These are phyloP conservation scores for Lochmaea crataegi DNA, from an alignment of 2,888 invertebrate genomes.

Conservation along the genomic window DNA sequence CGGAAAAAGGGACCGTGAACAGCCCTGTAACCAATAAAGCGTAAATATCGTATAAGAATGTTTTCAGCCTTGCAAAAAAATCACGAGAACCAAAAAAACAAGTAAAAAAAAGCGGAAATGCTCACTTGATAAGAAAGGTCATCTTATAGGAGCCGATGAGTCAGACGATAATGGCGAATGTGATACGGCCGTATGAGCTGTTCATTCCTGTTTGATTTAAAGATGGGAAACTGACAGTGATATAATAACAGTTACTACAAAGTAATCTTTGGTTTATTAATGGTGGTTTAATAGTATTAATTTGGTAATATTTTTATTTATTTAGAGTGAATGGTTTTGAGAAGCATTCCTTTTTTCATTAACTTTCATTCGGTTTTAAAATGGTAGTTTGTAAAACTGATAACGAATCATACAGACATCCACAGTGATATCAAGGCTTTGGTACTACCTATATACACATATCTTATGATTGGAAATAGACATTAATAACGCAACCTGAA, in stretches of 20 bases:
- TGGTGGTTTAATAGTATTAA: too few relatives aligned
- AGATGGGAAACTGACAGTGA: slow-evolving; percentile 1
- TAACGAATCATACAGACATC: too few relatives aligned
- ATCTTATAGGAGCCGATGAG: slow-evolving; percentile 45
- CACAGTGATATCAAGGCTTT: too few relatives aligned
- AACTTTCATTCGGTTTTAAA: too few relatives aligned
- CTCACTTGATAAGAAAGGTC: slow-evolving; percentile 47
- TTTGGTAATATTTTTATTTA: too few relatives aligned
- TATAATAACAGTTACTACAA: background rate
- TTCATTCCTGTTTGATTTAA: slow-evolving; percentile 13
- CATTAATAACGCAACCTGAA: too few relatives aligned
- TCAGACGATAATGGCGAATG: slow-evolving; percentile 48
- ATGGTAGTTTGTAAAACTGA: too few relatives aligned
- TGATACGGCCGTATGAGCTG: slow-evolving; percentile 6
- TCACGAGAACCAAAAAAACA: slow-evolving; percentile 8
- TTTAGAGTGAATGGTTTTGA: too few relatives aligned
- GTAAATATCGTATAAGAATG: background rate
- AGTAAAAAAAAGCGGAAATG: slow-evolving; percentile 37
- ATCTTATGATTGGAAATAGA: too few relatives aligned
- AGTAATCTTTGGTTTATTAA: too few relatives aligned
- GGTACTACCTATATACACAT: too few relatives aligned
- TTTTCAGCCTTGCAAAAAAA: background rate
- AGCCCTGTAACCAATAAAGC: background rate
- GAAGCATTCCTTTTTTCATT: too few relatives aligned
- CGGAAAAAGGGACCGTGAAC: background rate